These are phyloP conservation scores for Anolis apletophallus DNA, from an alignment of 2,797 vertebrate species.

Conservation along the genomic window DNA sequence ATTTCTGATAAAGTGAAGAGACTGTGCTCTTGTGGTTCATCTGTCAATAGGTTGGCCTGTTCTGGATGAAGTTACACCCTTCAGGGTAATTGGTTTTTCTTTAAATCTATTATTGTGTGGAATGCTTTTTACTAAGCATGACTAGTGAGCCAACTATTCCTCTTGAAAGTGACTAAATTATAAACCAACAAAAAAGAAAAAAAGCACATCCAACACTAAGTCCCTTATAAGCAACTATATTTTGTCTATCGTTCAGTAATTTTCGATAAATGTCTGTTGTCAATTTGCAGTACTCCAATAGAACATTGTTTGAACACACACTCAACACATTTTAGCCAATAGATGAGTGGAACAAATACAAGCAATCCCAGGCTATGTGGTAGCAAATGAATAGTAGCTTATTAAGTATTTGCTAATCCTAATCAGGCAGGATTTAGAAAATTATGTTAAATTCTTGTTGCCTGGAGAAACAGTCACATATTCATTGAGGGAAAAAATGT, in stretches of 20 bases:
- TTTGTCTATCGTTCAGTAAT: background rate
- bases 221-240: background rate
- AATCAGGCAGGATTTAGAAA: slow-evolving; percentile 5
- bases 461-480: background rate
- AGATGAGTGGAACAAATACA: background rate
- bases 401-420: background rate
- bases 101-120: background rate
- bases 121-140: background rate
- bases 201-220: background rate
- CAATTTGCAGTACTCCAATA: background rate
- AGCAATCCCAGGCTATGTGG: background rate
- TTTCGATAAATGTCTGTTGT: background rate
- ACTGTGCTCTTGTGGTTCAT: background rate
- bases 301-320: background rate
- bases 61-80: background rate
- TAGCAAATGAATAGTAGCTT: slow-evolving; percentile 8
- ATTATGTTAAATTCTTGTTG: slow-evolving; percentile 8
- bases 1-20: background rate
- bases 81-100: background rate
- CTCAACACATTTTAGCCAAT: background rate
- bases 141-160: no score
- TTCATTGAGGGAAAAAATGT: background rate
- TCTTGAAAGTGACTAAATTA: no score
- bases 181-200: no score
- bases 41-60: background rate